Evolutionary conservation across 2,113 vertebrate species (phyloP).

Genomic region (Festucalex cinctus): DNA sequence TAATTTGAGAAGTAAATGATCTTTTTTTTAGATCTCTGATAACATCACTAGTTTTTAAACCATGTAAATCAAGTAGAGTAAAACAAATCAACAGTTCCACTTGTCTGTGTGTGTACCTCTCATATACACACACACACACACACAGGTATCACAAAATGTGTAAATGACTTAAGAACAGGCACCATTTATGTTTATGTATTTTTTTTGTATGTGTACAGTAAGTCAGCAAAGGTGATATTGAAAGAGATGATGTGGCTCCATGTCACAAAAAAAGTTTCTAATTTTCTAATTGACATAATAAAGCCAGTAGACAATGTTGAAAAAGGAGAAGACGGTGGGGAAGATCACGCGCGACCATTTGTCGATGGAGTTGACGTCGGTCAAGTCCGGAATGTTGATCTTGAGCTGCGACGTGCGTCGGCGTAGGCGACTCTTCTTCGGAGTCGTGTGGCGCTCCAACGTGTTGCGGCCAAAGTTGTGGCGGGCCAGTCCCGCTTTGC

Average conservation of each 20-base stretch:
- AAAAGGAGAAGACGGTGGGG: conserved; percentile 96
- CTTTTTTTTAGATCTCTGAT: conserved; percentile 17
- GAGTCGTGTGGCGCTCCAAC: conserved; percentile 89
- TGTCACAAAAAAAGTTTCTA: conserved; percentile 71
- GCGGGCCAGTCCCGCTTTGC: conserved; percentile 87
- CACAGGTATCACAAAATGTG: conserved; percentile 24
- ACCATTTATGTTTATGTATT: conserved; percentile 64
- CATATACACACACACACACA: no score
- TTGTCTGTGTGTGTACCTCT: no score
- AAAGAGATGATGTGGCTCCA: conserved; percentile 78
- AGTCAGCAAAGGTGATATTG: conserved; percentile 91
- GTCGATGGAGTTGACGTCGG: conserved; percentile 98
- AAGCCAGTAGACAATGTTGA: conserved; percentile 98
- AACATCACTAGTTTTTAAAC: conserved; percentile 31
- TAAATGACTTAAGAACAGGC: conserved; percentile 62
- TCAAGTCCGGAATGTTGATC: conserved; percentile 96
- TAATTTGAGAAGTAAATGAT: background rate
- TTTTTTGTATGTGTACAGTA: conserved; percentile 33
- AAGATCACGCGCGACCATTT: conserved; percentile 98
- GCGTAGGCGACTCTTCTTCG: conserved; percentile 94
- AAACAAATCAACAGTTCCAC: conserved; percentile 16
- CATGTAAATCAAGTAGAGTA: conserved; percentile 9
- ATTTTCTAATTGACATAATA: conserved; percentile 90
- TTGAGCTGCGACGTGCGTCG: conserved; percentile 92
- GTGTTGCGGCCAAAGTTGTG: conserved; percentile 91